These are phyloP conservation scores for Phanerotoma sp. DNA, from an alignment of 2,888 invertebrate genomes.

Conservation along the genomic window DNA sequence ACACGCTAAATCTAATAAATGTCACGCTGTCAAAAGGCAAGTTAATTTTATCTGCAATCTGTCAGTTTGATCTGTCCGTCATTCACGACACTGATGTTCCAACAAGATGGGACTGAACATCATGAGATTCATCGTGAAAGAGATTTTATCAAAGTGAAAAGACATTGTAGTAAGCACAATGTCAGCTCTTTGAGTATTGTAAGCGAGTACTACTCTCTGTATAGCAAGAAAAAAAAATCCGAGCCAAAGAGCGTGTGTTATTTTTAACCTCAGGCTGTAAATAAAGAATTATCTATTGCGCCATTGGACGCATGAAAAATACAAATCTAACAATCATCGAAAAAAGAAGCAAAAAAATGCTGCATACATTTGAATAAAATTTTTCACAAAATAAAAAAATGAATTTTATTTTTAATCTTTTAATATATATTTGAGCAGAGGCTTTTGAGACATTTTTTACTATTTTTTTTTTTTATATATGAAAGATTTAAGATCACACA, in stretches of 20 bases:
- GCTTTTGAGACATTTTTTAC: too few species aligned
- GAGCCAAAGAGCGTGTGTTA: too few species aligned
- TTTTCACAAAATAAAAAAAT: too few species aligned
- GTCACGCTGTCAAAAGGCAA: conserved; percentile 17
- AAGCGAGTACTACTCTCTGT: not conserved
- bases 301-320: too few species aligned
- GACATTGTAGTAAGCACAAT: not conserved
- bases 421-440: too few species aligned
- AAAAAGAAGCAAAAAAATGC: not conserved
- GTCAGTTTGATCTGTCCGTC: not conserved
- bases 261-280: too few species aligned
- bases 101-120: conserved; percentile 2
- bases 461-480: too few species aligned
- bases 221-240: not conserved
- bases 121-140: conserved; percentile 1
- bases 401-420: too few species aligned
- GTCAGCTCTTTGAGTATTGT: conserved; percentile 1
- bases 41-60: conserved; percentile 16
- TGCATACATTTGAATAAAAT: too few species aligned
- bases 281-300: too few species aligned
- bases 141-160: conserved; percentile 10
- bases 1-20: not conserved
- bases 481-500: too few species aligned
- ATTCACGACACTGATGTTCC: conserved; percentile 4
- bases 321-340: too few species aligned